Percentiles rank a stretch among this genome's conserved stretches.
These are phyloP conservation scores for Pollimyrus isidori DNA, from an alignment of 2,113 vertebrate genomes.

Conservation along the genomic window DNA sequence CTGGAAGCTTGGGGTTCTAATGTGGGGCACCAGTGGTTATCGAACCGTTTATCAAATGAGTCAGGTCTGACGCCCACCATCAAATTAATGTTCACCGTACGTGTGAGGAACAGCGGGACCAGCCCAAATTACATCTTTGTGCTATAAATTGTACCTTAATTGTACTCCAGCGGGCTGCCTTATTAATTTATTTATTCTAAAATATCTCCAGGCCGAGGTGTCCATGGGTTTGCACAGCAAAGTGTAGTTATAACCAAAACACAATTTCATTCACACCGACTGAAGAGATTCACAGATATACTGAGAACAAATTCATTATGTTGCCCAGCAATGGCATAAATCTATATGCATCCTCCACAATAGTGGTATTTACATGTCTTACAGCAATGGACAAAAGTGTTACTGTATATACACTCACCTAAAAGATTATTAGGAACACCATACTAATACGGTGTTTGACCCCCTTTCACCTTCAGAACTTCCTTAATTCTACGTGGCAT, in stretches of 20 bases:
- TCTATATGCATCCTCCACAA: neutral
- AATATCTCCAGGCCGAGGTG: neutral
- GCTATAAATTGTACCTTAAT: neutral
- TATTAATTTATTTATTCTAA: neutral
- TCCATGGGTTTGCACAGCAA: neutral
- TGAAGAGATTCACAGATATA: neutral
- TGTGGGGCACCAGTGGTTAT: neutral
- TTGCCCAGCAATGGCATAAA: neutral
- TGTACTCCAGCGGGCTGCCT: neutral
- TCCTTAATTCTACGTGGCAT: too few relatives aligned
- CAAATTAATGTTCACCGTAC: constrained; percentile 13
- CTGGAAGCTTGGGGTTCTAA: neutral
- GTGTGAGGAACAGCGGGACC: neutral
- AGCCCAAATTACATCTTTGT: constrained; percentile 4
- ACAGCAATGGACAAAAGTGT: neutral
- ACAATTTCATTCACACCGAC: neutral
- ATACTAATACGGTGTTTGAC: too few relatives aligned
- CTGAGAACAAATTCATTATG: neutral
- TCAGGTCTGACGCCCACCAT: neutral
- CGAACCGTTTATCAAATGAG: constrained; percentile 8
- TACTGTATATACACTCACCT: too few relatives aligned
- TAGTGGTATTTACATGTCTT: neutral
- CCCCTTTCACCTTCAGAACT: too few relatives aligned
- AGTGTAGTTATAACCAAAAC: neutral
- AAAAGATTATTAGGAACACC: too few relatives aligned